Evolutionary conservation across 2,797 vertebrate species (phyloP).

Genomic region (Antrozous pallidus): DNA sequence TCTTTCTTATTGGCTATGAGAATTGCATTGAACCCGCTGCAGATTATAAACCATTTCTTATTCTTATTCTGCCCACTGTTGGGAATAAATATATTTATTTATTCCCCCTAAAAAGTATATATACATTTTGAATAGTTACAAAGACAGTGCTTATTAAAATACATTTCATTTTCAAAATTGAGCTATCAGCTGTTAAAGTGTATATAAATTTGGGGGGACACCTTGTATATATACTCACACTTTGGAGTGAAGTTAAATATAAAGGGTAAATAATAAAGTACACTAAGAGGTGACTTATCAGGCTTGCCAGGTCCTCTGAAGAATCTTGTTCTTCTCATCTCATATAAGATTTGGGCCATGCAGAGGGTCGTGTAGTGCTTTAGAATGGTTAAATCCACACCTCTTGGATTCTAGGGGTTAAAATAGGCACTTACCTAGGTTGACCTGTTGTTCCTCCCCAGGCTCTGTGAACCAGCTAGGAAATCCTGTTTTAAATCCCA

Average conservation of each 20-base stretch:
- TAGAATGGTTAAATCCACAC: neutral
- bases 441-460: neutral
- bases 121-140: too few relatives aligned
- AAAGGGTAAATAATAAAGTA: neutral
- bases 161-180: too few relatives aligned
- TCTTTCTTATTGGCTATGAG: neutral
- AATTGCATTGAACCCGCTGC: neutral
- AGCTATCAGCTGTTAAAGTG: too few relatives aligned
- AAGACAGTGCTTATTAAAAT: too few relatives aligned
- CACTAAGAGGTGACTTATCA: neutral
- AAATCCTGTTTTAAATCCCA: constrained; percentile 7
- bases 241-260: neutral
- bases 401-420: neutral
- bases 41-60: neutral
- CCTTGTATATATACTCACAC: neutral
- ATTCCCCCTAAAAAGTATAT: too few relatives aligned
- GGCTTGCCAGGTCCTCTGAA: neutral
- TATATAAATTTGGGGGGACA: too few relatives aligned
- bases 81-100: neutral
- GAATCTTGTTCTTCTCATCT: constrained; percentile 7
- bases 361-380: neutral
- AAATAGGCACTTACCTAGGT: neutral
- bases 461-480: neutral
- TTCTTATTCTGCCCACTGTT: neutral
- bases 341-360: neutral